A percentile compares a stretch with the other conserved stretches of the same genome.
phyloP scores from a whole-genome alignment of 2,797 vertebrate species.

The Ciconia nigra region DNA sequence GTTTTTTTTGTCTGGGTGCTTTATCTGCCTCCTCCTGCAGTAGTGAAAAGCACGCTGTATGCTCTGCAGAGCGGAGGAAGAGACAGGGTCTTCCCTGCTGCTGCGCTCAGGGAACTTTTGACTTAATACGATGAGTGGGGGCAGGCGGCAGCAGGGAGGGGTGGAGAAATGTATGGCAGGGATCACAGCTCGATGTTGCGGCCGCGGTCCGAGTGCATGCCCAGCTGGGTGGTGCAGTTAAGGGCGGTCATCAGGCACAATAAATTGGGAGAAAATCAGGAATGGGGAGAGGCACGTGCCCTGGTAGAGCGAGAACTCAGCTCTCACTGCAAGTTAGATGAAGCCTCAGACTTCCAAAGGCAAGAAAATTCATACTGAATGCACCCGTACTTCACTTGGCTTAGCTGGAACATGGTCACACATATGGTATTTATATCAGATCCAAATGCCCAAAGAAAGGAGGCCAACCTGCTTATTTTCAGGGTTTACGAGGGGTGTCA shows the following conservation, averaged over 20 bases:
- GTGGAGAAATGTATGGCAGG: background rate
- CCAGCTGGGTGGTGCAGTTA: background rate
- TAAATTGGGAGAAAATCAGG: fast-evolving
- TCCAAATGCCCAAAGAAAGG: background rate
- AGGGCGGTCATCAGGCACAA: background rate
- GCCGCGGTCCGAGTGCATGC: fast-evolving
- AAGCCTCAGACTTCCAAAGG: background rate
- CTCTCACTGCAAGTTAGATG: background rate
- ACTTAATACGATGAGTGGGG: background rate
- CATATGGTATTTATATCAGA: background rate
- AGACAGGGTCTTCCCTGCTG: background rate
- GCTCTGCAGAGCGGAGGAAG: background rate
- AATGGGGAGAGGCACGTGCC: background rate
- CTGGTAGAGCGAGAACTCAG: background rate
- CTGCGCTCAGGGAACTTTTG: background rate
- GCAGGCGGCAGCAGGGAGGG: background rate
- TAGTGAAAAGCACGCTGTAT: background rate
- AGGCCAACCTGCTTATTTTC: background rate
- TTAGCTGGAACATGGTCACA: background rate
- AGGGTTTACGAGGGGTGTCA: background rate
- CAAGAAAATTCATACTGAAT: background rate
- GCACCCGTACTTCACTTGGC: background rate
- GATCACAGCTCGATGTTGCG: background rate
- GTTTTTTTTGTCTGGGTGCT: background rate
- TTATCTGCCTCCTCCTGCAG: background rate